Evolutionary conservation across 2,113 vertebrate species (phyloP), one percentile per base, ranked within the genome.

Genomic region (Petroica traversi): DNA sequence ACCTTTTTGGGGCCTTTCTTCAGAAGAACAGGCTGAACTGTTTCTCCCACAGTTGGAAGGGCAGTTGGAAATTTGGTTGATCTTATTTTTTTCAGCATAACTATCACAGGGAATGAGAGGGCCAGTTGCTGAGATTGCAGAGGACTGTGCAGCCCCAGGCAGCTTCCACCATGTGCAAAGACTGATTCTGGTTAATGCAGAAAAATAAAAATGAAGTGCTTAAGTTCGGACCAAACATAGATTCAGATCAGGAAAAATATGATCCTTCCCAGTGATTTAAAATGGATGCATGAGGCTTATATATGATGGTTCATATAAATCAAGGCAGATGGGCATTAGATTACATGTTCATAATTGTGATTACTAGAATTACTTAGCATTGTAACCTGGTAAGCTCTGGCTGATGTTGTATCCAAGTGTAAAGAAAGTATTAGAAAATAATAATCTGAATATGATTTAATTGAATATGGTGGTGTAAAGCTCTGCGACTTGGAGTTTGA

Each of bases 31-130:
- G 63, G 22, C 67, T 93, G 79, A 83, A 90, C 51, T 80, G 33
- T 92, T 92, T 94, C 79, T 88, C 40, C 51, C 61, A 14, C 72
- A 80, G 85, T 85, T 93, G 78, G 43, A 68, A 85, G 75, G 71
- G 67, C 41, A 88, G 43, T 40, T 43, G 49, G 62, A 62, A 51
- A 69, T 83, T 79, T 9, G 41, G 82, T 72, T 77, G 62, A 59
- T 88, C 38, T 92, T 83, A 28, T 75, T 51, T 92, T 92, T 88
- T 90, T 29, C 38, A 85, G 81, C 54, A 43, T 38, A 59, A 7
- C 81, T 83, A 93, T 95, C 85, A 62, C 45, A 80, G 33, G 78
- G 85, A 66, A 90, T 88, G 79, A 85, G 51, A 10, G 46, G 59
- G 38, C 71, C 16, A 12, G 33, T 92, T 88, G 78, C 88, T 79